Conservation (phyloP, 2,888 invertebrate species). For the Trichogramma evanescens region DNA sequence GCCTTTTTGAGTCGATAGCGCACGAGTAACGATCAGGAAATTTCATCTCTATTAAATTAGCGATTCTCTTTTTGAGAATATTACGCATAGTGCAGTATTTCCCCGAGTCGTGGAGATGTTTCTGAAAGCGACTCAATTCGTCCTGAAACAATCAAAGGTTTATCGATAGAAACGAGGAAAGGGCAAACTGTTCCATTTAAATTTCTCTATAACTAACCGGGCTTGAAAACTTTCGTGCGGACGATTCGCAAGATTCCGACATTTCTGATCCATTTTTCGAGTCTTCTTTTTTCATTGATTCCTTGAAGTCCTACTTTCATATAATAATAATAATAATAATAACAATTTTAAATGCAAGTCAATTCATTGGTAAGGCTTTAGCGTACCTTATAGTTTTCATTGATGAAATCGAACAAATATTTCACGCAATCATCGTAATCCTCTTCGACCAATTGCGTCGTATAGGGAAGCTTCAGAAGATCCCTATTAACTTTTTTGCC, state of each 20-base stretch:
- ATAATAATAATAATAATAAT: slow-evolving; percentile 29
- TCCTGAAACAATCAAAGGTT: slow-evolving; percentile 26
- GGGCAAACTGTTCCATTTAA: too few species aligned
- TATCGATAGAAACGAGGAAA: too few species aligned
- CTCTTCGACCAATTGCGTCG: slow-evolving; percentile 29
- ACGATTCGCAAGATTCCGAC: too few species aligned
- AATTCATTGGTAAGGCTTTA: neutral
- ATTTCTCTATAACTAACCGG: too few species aligned
- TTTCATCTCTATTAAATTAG: slow-evolving; percentile 29
- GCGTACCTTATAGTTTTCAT: slow-evolving; percentile 32
- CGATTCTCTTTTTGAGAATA: slow-evolving; percentile 30
- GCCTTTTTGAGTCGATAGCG: slow-evolving; percentile 23
- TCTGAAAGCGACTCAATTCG: slow-evolving; percentile 32
- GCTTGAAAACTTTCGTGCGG: too few species aligned
- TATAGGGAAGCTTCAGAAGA: slow-evolving; percentile 22
- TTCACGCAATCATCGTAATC: slow-evolving; percentile 30
- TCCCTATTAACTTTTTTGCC: too few species aligned
- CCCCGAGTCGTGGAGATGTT: slow-evolving; percentile 34
- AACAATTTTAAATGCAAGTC: slow-evolving; percentile 14
- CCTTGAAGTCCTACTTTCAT: neutral
- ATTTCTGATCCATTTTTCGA: too few species aligned
- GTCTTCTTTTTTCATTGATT: too few species aligned
- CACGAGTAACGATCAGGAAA: slow-evolving; percentile 13
- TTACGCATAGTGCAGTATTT: slow-evolving; percentile 27
- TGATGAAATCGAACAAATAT: slow-evolving; percentile 28